Conservation (phyloP, 2,797 vertebrate genomes). For the Amphiprion clarkii region DNA sequence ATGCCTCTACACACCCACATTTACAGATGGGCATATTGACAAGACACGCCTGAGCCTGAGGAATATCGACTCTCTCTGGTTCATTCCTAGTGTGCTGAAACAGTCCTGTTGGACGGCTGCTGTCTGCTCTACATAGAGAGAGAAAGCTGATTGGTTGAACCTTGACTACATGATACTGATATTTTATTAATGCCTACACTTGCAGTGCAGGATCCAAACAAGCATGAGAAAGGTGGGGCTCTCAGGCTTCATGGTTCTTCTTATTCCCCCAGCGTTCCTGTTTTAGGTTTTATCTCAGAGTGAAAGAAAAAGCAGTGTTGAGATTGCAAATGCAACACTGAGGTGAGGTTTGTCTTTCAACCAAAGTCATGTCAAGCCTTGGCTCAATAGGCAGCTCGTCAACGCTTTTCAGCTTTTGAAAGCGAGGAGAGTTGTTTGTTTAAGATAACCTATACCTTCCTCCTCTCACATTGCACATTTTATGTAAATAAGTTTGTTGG, state of each 20-base stretch:
- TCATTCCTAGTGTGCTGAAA: conserved; percentile 32
- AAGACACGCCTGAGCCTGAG: conserved; percentile 54
- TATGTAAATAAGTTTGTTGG: conserved; percentile 39
- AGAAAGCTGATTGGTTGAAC: conserved; percentile 21
- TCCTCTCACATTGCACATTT: conserved; percentile 13
- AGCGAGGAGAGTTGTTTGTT: conserved; percentile 23
- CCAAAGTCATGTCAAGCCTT: conserved; percentile 14
- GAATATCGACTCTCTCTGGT: conserved; percentile 37
- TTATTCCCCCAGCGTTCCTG: neutral
- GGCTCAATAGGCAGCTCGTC: conserved; percentile 8
- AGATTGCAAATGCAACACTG: neutral
- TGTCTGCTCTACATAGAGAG: conserved; percentile 5
- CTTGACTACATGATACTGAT: conserved; percentile 11
- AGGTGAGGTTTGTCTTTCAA: conserved; percentile 28
- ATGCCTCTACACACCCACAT: conserved; percentile 34
- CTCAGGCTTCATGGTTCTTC: neutral
- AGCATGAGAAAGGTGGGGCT: conserved; percentile 14
- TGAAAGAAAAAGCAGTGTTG: conserved; percentile 28
- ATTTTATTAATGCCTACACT: conserved; percentile 14
- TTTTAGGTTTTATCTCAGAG: conserved; percentile 21
- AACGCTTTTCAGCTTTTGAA: neutral
- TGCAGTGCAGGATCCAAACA: neutral
- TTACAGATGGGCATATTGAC: conserved; percentile 10
- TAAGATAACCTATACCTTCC: conserved; percentile 14
- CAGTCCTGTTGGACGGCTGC: neutral